Base-by-base conservation (phyloP, 2,797 vertebrate species). In the Notolepis coatsorum region DNA sequence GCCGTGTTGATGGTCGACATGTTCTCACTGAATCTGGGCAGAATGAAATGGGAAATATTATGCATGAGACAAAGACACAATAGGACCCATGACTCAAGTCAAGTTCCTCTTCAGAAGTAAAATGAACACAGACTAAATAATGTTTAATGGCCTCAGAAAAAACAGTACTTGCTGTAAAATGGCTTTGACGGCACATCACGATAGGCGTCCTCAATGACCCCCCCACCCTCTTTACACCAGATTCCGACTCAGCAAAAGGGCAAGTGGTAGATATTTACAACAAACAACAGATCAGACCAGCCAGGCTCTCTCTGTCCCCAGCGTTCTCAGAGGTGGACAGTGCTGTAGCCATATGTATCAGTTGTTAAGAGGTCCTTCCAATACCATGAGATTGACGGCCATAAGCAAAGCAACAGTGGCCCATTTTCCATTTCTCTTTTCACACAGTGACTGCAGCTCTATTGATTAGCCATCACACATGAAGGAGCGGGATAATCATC, bases 1-100 rank as follows among this genome's bases (percentile, higher is more conserved):
- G 95, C 92, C 58, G 97, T 91, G 74, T 96, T 97, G 66, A 98
- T 92, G 75, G 68, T 89, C 61, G 96, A 96, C 97, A 99, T 99
- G 57, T 63, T 93, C 68, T 70, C 82, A 69, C 45, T 13, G 68
- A 65, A 45, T 69, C 80, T 87, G 52, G 1, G 17, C 30, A 47
- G 13, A 21, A 47, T 20, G 47, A 20, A 38, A 60, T 52, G 50
- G n/a, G 15, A 5, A 1, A 45, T 12, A 21, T 8, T 17, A 24
- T 10, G 20, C 6, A 23, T 5, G 20, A 4, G 42, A 45, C 8
- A n/a, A 12, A 20, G 21, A 5, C n/a, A n/a, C n/a, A n/a, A n/a
- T n/a, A n/a, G n/a, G n/a, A 5, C 18, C 35, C 31, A 24, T 15
- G 15, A 21, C 46, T 30, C 17, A n/a, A n/a, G 4, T 18, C 8